Conservation (phyloP, 2,797 vertebrate genomes). For the Remorina albescens region DNA sequence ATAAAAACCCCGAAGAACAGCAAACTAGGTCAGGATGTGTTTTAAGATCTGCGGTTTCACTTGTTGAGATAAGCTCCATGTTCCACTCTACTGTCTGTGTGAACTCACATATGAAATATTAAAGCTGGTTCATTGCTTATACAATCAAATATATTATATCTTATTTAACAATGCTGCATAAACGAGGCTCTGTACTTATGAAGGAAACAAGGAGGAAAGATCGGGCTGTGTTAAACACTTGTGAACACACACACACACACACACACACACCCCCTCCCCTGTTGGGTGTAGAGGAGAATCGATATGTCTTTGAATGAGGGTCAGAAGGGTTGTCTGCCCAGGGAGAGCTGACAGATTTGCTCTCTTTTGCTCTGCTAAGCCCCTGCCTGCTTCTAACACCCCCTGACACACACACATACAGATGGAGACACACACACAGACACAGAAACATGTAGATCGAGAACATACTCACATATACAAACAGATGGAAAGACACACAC, state of each 20-base stretch:
- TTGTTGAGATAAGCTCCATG: constrained; percentile 34
- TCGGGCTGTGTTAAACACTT: constrained; percentile 77
- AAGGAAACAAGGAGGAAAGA: constrained; percentile 66
- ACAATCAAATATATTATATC: constrained; percentile 42
- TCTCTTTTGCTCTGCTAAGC: constrained; percentile 88
- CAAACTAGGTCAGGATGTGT: constrained; percentile 54
- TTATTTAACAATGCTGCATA: constrained; percentile 48
- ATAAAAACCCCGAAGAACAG: constrained; percentile 56
- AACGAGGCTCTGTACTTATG: constrained; percentile 47
- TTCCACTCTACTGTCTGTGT: not conserved
- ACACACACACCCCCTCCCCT: constrained; percentile 72
- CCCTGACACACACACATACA: constrained; percentile 70
- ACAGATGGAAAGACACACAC: constrained; percentile 36
- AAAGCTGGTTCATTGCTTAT: constrained; percentile 41
- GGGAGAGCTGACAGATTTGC: constrained; percentile 91
- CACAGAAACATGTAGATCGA: constrained; percentile 51
- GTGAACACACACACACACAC: constrained; percentile 45
- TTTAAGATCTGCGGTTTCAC: constrained; percentile 17
- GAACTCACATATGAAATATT: constrained; percentile 12
- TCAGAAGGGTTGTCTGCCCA: constrained; percentile 88
- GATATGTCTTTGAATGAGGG: constrained; percentile 91
- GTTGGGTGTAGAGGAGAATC: constrained; percentile 87
- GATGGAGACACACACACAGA: constrained; percentile 36
- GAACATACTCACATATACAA: constrained; percentile 41
- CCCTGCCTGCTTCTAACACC: constrained; percentile 78